These are phyloP conservation scores for Heliconius congener DNA, from an alignment of 1,140 invertebrate species.

Conservation along the genomic window DNA sequence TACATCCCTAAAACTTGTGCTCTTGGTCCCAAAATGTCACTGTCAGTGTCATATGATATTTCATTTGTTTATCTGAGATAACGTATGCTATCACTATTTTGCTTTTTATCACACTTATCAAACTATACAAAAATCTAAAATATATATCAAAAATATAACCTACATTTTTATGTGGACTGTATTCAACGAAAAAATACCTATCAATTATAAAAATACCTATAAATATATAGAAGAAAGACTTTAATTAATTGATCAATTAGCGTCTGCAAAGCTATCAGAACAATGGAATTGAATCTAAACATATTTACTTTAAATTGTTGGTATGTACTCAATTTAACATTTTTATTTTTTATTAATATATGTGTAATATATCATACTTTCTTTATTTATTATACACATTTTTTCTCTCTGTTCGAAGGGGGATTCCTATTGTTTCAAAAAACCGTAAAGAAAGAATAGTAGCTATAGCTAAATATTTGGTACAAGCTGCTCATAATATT, in stretches of 20 bases:
- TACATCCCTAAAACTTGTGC: background rate
- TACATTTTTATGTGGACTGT: background rate
- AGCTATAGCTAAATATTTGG: conserved; percentile 90
- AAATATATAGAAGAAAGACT: background rate
- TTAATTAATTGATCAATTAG: background rate
- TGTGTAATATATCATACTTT: background rate
- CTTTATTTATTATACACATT: conserved; percentile 10
- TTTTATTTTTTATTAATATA: background rate
- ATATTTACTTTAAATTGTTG: conserved; percentile 75
- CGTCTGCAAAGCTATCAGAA: background rate
- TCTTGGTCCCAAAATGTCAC: background rate
- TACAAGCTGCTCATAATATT: conserved; percentile 89
- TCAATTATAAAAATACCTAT: background rate
- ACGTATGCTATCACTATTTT: conserved; percentile 3
- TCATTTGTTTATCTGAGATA: conserved; percentile 1
- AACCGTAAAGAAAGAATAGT: conserved; percentile 88
- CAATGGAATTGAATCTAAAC: conserved; percentile 56
- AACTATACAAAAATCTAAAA: background rate
- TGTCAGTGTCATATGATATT: background rate
- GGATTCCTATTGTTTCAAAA: conserved; percentile 90
- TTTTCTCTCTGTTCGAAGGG: conserved; percentile 82
- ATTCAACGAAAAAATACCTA: background rate
- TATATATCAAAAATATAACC: background rate
- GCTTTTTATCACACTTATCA: background rate
- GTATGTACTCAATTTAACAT: conserved; percentile 46